Evolutionary conservation across 2,888 invertebrate species (phyloP).

Genomic region (Epirrhoe alternata): DNA sequence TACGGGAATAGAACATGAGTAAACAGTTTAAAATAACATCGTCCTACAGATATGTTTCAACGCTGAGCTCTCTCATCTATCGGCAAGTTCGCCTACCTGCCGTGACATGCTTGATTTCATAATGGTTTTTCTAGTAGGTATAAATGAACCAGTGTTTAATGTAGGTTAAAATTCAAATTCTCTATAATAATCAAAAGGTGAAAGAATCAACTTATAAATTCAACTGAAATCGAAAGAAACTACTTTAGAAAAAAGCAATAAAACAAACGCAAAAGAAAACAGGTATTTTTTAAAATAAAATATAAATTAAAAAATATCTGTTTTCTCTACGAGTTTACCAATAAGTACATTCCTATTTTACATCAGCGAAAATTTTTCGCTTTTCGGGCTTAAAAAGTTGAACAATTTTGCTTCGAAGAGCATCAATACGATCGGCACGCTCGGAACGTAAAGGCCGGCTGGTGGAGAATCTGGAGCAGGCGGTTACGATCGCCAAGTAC

Average conservation of each 20-base stretch:
- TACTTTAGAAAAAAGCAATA: no score
- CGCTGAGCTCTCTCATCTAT: slow-evolving; percentile 44
- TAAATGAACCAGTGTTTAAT: no score
- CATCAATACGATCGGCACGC: slow-evolving; percentile 65
- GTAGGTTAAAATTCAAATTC: no score
- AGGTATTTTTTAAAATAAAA: no score
- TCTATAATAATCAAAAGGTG: no score
- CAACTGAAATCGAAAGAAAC: no score
- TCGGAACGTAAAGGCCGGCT: slow-evolving; percentile 75
- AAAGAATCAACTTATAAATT: no score
- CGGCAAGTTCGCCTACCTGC: slow-evolving; percentile 41
- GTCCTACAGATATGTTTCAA: slow-evolving; percentile 55
- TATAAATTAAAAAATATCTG: no score
- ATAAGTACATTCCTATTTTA: no score
- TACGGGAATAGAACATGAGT: slow-evolving; percentile 75
- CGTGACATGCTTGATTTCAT: slow-evolving; percentile 25
- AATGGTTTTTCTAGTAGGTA: background rate
- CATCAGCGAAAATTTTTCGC: background rate
- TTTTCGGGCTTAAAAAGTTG: background rate
- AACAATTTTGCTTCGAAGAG: slow-evolving; percentile 19
- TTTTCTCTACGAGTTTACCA: no score
- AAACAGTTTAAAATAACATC: slow-evolving; percentile 69
- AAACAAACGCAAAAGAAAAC: no score
- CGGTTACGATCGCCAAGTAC: slow-evolving; percentile 82
- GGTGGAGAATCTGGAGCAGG: slow-evolving; percentile 85